Evolutionary conservation across 2,113 vertebrate genomes (phyloP), one percentile per base, ranked within the genome.

Genomic region (Meles meles): DNA sequence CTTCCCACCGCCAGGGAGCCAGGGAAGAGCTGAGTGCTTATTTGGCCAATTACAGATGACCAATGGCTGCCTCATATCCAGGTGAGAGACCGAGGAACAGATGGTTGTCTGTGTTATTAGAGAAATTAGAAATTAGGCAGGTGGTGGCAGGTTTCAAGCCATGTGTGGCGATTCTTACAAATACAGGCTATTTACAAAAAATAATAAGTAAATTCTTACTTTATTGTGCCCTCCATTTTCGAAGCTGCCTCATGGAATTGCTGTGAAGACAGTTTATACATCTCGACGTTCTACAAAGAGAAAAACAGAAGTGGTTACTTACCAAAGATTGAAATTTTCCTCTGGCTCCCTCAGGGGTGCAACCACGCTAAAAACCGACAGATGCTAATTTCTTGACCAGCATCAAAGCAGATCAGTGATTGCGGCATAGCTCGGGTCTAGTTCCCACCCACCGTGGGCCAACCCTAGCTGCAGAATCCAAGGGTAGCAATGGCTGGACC

Each of bases 211-310:
- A 47, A 34, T 92, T 97, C 98, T 99, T 98, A 99, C 99, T 99
- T 99, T 90, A 99, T 98, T 27, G 88, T 97, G 83, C 98, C 96
- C 96, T 99, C 99, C 9, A 99, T 99, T 98, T 99, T 99, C 29
- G 98, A 93, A 10, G 99, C 99, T 88, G 99, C 99, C 96, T 99
- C 98, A 69, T 99, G 98, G 98, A 99, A 99, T 89, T 99, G 99
- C 96, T 99, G 99, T 0, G 99, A 98, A 0, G 99, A 99, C 98
- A 99, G 97, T 97, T 99, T 99, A 98, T 99, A 99, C 98, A 99
- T 98, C 88, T 99, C 99, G 4, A 99, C 94, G 47, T 99, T 99
- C 99, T 99, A 98, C 84, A 98, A 98, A 65, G 98, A 94, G 97
- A 83, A 93, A 98, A 76, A 96, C 1, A 98, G 91, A 34, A 61